Base-by-base conservation (phyloP, 2,888 invertebrate species). In the Nemurella pictetii region DNA sequence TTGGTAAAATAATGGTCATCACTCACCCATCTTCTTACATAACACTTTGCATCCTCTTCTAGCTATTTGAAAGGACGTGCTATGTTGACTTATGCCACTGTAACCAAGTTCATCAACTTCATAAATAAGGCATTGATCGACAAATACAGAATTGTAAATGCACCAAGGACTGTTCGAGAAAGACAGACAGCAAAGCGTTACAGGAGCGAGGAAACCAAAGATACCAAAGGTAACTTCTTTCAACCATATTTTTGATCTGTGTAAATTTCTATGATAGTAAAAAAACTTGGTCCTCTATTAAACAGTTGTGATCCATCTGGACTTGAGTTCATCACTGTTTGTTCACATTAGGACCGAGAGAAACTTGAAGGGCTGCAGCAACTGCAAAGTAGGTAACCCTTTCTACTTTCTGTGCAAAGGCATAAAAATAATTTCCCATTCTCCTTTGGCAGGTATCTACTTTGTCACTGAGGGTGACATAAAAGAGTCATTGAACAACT, bases 141-240 rank as follows among this genome's bases (percentile, higher is more conserved):
- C 12, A 84, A 84, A 73, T 84, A 84, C 75, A 73, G 80, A 28
- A 12, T 84, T 7, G 29, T 81, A 12, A 25, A 30, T 25, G 0
- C 9, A 12, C 84, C 81, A 3, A 36, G 29, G 30, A 80, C 29
- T 4, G 72, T 80, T 12, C 73, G 72, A 32, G 72, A 74, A 32
- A 32, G 35, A 32, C 35, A n/a, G 27, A 15, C 25, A 20, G 74
- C 72, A 29, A 74, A 73, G 27, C n/a, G n/a, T 25, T 84, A 75
- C 81, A 84, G 81, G 32, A 55, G 81, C 25, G 73, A 84, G 36
- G 84, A 84, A 25, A 84, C 28, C 0, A 80, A 74, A 12, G 84
- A 84, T n/a, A 84, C 84, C 30, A 84, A 81, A 81, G 81, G 82
- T 27, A 81, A 29, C n/a, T n/a, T n/a, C n/a, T n/a, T n/a, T n/a